Evolutionary conservation across 1,140 invertebrate species (phyloP).

Genomic region (Lucilia cuprina): DNA sequence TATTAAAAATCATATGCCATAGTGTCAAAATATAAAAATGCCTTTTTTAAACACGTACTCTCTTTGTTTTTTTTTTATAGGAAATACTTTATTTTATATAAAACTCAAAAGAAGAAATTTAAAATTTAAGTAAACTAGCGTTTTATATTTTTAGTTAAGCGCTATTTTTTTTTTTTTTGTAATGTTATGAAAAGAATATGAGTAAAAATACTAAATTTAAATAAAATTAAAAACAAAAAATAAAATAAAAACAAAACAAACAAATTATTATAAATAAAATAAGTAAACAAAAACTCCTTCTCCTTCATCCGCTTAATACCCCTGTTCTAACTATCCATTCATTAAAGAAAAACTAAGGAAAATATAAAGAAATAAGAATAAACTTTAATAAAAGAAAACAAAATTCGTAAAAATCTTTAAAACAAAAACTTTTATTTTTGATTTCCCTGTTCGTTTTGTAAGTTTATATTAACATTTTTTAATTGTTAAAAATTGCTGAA

Average conservation of each 20-base stretch:
- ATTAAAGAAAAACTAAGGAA: neutral
- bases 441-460: neutral
- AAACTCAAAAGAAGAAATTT: constrained; percentile 23
- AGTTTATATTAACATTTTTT: neutral
- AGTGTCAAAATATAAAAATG: constrained; percentile 32
- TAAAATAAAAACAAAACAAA: constrained; percentile 29
- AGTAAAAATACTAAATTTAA: constrained; percentile 15
- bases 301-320: constrained; percentile 10
- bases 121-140: constrained; percentile 19
- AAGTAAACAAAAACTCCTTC: constrained; percentile 5
- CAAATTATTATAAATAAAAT: constrained; percentile 30
- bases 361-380: constrained; percentile 36
- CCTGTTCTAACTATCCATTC: constrained; percentile 19
- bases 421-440: neutral
- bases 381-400: constrained; percentile 16
- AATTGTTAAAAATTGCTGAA: constrained; percentile 6
- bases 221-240: constrained; percentile 32
- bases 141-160: constrained; percentile 37
- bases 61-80: constrained; percentile 46
- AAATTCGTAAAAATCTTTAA: constrained; percentile 12
- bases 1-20: constrained; percentile 19
- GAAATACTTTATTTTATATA: constrained; percentile 40
- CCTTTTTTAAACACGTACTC: constrained; percentile 42
- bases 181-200: constrained; percentile 46
- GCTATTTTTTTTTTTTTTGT: constrained; percentile 53